Evolutionary conservation across 2,888 invertebrate species (phyloP).

Genomic region (Copidosoma aretas): DNA sequence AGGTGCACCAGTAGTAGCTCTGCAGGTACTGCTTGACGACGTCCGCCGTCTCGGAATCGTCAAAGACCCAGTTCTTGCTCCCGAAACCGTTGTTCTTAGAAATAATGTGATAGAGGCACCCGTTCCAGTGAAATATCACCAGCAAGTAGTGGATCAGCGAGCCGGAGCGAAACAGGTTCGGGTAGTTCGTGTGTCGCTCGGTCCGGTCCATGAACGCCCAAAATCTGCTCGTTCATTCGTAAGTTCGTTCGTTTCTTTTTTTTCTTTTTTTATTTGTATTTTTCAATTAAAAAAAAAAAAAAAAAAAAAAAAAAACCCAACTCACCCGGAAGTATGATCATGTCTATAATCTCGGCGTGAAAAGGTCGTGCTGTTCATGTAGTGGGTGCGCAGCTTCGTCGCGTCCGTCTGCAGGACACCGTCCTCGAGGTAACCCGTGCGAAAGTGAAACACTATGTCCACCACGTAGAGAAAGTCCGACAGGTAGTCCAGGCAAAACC

Average conservation of each 20-base stretch:
- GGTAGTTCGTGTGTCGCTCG: slow-evolving; percentile 98
- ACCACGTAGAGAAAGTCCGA: slow-evolving; percentile 95
- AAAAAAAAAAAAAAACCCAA: no score
- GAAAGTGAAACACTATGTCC: slow-evolving; percentile 96
- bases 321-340: slow-evolving; percentile 89
- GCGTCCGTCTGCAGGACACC: slow-evolving; percentile 97
- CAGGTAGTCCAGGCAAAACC: slow-evolving; percentile 97
- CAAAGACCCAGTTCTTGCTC: slow-evolving; percentile 90
- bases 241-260: no score
- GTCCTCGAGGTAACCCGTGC: slow-evolving; percentile 96
- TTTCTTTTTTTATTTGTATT: not conserved
- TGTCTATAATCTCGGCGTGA: slow-evolving; percentile 94
- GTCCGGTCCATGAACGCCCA: slow-evolving; percentile 99
- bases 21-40: slow-evolving; percentile 94
- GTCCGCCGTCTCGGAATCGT: slow-evolving; percentile 84
- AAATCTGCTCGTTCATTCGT: slow-evolving; percentile 66
- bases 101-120: slow-evolving; percentile 96
- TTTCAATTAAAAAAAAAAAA: no score
- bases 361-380: slow-evolving; percentile 97
- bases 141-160: slow-evolving; percentile 94
- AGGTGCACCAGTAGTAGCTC: slow-evolving; percentile 98
- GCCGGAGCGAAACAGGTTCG: slow-evolving; percentile 92
- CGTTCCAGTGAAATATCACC: slow-evolving; percentile 99
- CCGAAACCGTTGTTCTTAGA: slow-evolving; percentile 95
- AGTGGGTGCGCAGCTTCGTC: slow-evolving; percentile 90